Base-by-base conservation (phyloP, 1,140 invertebrate genomes). In the Protaetia brevitarsis region DNA sequence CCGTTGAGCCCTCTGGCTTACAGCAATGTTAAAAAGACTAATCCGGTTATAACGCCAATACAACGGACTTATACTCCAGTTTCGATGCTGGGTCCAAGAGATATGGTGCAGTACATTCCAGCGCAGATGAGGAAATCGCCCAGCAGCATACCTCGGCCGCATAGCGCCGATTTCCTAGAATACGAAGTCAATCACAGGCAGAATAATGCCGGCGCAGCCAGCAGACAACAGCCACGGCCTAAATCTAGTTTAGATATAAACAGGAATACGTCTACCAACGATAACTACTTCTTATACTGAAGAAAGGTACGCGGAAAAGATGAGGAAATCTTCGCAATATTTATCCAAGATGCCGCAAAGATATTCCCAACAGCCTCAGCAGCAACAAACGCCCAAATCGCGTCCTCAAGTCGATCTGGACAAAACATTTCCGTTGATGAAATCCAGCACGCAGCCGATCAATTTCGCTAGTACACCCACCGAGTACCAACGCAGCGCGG, bases 101-200 rank as follows among this genome's bases (percentile, higher is more conserved):
- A 73, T 31, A 58, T 70, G 13, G 28, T 65, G n/a, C 71, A 69
- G 16, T 73, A 72, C 61, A 16, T 68, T 19, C 65, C 45, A 28
- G 63, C 77, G 2, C 69, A 67, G 59, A 11, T 67, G 3, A 29
- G 64, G n/a, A 81, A 79, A 70, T 71, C 77, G 64, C 79, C 69
- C 13, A 69, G 63, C 45, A 66, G 84, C 72, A 78, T 87, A 68
- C 88, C 90, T 2, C 82, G 93, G 73, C 93, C 93, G 0, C 92
- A 94, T 70, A 94, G 92, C 69, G 93, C 92, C 3, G 93, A 95
- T 79, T 95, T 95, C 74, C 78, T 95, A 34, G 93, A 95, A 76
- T 90, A 92, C 72, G 90, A 94, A 78, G 77, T 74, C 23, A 81
- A 78, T 74, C 80, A 77, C 77, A 70, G 76, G 77, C 74, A 75